phyloP scores from a whole-genome alignment of 2,797 vertebrate genomes.

The Halcyon chelicuti region DNA sequence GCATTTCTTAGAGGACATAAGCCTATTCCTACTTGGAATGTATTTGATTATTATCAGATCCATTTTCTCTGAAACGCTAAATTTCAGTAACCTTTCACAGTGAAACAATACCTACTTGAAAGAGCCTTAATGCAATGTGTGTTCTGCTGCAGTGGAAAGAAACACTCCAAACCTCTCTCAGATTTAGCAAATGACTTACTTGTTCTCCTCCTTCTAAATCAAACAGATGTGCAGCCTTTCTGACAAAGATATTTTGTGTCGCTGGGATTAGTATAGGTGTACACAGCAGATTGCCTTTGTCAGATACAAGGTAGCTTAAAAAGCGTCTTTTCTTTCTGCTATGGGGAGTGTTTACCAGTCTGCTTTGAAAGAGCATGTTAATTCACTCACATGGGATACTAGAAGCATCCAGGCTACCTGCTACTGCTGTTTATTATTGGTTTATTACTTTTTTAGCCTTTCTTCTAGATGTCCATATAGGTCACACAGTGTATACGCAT shows the following conservation, averaged over 20 bases:
- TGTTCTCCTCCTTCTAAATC: neutral
- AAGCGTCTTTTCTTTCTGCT: neutral
- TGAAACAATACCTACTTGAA: neutral
- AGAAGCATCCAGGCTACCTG: neutral
- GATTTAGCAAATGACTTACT: neutral
- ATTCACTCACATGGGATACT: neutral
- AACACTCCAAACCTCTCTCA: neutral
- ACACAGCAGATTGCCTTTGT: neutral
- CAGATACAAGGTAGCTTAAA: neutral
- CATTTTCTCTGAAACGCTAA: neutral
- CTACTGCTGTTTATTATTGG: neutral
- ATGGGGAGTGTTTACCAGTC: neutral
- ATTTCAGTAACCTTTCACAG: neutral
- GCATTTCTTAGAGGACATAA: conserved; percentile 21
- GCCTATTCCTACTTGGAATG: neutral
- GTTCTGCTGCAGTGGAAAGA: neutral
- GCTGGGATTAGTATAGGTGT: neutral
- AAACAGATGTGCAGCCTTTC: neutral
- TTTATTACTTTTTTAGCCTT: neutral
- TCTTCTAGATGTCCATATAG: neutral
- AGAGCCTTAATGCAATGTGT: neutral
- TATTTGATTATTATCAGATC: conserved; percentile 13
- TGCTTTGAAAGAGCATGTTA: neutral
- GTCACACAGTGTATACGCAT: neutral
- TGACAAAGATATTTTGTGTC: neutral